Evolutionary conservation across 2,113 vertebrate species (phyloP).

Genomic region (Ceyx cyanopectus): DNA sequence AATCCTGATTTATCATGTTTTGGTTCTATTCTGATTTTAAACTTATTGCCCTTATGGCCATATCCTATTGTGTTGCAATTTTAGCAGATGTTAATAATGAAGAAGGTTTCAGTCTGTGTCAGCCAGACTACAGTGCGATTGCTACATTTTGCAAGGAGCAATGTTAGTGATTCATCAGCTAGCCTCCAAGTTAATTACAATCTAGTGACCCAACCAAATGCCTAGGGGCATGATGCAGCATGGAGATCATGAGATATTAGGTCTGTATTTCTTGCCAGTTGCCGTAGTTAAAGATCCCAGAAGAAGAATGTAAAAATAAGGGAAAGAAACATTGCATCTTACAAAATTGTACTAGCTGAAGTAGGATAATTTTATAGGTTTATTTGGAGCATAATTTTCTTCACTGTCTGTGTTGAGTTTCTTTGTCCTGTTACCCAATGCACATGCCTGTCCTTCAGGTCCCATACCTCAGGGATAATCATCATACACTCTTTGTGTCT

Average conservation of each 20-base stretch:
- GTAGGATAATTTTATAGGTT: not conserved
- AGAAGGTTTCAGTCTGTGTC: not conserved
- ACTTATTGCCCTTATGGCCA: not conserved
- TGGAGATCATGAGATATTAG: not conserved
- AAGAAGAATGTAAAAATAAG: not conserved
- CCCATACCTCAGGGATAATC: not conserved
- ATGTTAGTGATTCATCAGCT: not conserved
- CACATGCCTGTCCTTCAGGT: not conserved
- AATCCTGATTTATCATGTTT: not conserved
- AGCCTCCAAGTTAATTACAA: not conserved
- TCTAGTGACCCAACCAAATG: not conserved
- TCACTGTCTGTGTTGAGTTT: not conserved
- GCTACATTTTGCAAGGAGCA: not conserved
- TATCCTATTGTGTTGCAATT: not conserved
- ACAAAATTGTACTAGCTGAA: not conserved
- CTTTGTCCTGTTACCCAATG: not conserved
- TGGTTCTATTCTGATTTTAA: not conserved
- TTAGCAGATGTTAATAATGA: not conserved
- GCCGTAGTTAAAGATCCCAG: not conserved
- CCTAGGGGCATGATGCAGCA: not conserved
- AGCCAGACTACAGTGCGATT: not conserved
- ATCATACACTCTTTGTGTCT: not conserved
- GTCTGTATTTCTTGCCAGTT: not conserved
- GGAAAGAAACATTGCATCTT: not conserved
- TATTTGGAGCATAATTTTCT: not conserved